Conservation (phyloP, 2,113 vertebrate genomes). For the Rhabdomys dilectus region DNA sequence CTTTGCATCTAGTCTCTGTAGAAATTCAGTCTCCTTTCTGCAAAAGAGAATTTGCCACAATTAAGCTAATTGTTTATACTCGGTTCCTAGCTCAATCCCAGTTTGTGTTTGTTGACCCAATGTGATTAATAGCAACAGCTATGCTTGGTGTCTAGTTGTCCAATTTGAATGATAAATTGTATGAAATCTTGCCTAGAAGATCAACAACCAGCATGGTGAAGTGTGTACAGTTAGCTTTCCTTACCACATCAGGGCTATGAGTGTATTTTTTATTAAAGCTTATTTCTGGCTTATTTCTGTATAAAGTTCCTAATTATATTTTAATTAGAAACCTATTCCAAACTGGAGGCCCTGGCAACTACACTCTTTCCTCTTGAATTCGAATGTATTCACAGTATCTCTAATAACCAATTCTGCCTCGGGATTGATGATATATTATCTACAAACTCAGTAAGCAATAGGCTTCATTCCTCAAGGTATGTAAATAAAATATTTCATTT, state of each 20-base stretch:
- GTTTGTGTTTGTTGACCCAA: not conserved
- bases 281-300: conserved; percentile 71
- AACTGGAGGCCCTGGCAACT: not conserved
- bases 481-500: conserved; percentile 67
- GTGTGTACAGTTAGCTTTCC: not conserved
- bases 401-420: conserved; percentile 33
- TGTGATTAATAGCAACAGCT: not conserved
- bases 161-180: not conserved
- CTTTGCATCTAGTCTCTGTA: not conserved
- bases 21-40: not conserved
- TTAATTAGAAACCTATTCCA: conserved; percentile 62
- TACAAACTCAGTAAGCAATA: conserved; percentile 59
- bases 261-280: conserved; percentile 72
- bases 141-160: not conserved
- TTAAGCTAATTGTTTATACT: not conserved
- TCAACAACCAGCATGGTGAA: not conserved
- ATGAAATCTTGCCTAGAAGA: not conserved
- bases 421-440: conserved; percentile 58
- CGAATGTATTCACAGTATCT: conserved; percentile 61
- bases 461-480: conserved; percentile 59
- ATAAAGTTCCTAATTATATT: not conserved
- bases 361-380: conserved; percentile 44
- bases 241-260: conserved; percentile 50
- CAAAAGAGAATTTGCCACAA: not conserved
- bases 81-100: not conserved